These are phyloP conservation scores for Pomatorhinus ruficollis DNA, from an alignment of 2,113 vertebrate genomes.

Conservation along the genomic window DNA sequence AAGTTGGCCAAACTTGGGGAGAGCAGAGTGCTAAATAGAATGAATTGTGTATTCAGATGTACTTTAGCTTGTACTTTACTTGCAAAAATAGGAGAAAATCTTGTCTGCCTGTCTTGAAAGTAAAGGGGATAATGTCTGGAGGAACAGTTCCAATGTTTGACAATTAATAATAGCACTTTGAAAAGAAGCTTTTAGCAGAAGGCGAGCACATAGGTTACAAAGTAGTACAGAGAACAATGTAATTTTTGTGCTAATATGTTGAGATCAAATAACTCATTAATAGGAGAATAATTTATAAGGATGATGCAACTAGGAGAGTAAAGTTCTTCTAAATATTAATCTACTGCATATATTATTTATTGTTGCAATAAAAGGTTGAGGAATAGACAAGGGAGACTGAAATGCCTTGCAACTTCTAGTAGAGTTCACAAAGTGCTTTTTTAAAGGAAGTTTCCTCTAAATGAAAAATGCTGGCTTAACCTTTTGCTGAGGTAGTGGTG, in stretches of 20 bases:
- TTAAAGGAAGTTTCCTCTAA: neutral
- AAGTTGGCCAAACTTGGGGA: neutral
- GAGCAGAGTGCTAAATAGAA: neutral
- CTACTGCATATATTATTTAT: neutral
- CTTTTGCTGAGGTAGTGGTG: neutral
- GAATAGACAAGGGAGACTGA: neutral
- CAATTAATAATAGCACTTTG: neutral
- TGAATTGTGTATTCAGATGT: neutral
- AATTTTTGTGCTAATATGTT: neutral
- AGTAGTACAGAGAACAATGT: neutral
- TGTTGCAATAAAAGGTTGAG: neutral
- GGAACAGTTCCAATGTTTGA: neutral
- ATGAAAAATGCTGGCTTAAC: neutral
- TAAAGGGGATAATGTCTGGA: neutral
- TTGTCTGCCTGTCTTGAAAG: neutral
- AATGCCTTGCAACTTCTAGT: neutral
- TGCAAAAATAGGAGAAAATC: neutral
- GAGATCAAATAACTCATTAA: constrained; percentile 9
- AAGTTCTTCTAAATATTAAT: constrained; percentile 4
- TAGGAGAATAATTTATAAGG: neutral
- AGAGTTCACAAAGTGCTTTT: neutral
- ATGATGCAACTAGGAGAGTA: neutral
- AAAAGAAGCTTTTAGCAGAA: constrained; percentile 26
- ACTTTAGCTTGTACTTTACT: neutral
- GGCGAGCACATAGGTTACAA: neutral